Base-by-base conservation (phyloP, 2,797 vertebrate genomes). In the Cebuella pygmaea region DNA sequence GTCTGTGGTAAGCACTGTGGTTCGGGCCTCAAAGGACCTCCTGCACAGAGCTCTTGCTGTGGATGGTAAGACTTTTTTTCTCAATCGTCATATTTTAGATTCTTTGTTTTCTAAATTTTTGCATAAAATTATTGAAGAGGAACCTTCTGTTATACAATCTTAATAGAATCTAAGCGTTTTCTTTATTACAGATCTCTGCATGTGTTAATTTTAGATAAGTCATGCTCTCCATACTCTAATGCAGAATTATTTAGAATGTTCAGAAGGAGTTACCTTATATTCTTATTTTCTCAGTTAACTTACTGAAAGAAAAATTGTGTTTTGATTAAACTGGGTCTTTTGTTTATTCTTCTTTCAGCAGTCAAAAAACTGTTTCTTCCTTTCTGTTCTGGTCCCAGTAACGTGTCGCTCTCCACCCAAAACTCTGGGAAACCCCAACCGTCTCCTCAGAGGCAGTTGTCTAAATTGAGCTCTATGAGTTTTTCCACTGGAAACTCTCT, bases 31-130 rank as follows among this genome's bases (percentile, higher is more conserved):
- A 48, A 99, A 99, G 98, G 99, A 99, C 98, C 99, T 99, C 86
- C 99, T 99, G 94, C 99, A 99, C 98, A 99, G 99, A 97, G 99
- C 99, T 59, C 99, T 99, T 98, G 99, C 99, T 98, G 99, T 99
- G 39, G 99, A 99, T 94, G 99, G 99, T 99, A 99, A 99, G 99
- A 91, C n/a, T 95, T 67, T 94, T 76, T 87, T 74, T 55, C 46
- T 79, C 87, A 20, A 7, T 27, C 24, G 50, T 76, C 9, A 4
- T 80, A 83, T 74, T 52, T 87, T 72, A 83, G 19, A 55, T 70
- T 80, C 44, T 90, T 26, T 70, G 19, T 59, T 89, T 12, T 2
- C 44, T 88, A 72, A 20, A 36, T 87, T 19, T 91, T 14, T 46
- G 2, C 12, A 44, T 6, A 88, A 10, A 57, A n/a, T 59, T 93